Conservation (phyloP, 2,797 vertebrate species). For the Chaetodon trifasciatus region DNA sequence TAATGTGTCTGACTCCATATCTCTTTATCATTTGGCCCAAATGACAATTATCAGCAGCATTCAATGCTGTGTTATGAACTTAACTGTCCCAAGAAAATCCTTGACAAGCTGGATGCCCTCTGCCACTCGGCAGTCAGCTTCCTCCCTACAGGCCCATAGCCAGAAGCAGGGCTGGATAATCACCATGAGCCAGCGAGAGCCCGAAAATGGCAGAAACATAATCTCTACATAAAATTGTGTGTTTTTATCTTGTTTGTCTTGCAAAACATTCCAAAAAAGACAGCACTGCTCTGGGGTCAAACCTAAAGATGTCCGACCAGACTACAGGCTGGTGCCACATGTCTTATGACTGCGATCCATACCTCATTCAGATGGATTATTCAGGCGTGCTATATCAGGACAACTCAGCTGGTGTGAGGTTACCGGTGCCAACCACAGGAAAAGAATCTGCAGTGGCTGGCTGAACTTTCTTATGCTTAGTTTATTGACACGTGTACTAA, state of each 20-base stretch:
- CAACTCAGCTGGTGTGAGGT: background rate
- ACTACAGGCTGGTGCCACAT: slow-evolving; percentile 12
- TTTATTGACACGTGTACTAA: slow-evolving; percentile 13
- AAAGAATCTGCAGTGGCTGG: background rate
- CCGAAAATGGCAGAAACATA: background rate
- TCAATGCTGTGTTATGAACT: background rate
- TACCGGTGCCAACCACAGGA: background rate
- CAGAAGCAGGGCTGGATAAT: slow-evolving; percentile 1
- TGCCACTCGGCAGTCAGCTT: background rate
- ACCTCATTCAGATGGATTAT: background rate
- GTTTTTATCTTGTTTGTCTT: slow-evolving; percentile 15
- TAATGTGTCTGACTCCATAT: background rate
- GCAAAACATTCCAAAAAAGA: slow-evolving; percentile 3
- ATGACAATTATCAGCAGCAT: background rate
- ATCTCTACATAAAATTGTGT: background rate
- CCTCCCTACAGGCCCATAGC: slow-evolving; percentile 1
- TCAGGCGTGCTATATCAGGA: background rate
- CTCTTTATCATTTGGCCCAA: background rate
- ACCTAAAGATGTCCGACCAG: slow-evolving; percentile 1
- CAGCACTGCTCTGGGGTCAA: background rate
- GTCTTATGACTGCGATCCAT: background rate
- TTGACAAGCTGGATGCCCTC: slow-evolving; percentile 21
- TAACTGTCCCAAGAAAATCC: background rate
- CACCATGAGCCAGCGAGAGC: background rate
- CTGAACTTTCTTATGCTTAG: slow-evolving; percentile 19